Evolutionary conservation across 2,888 invertebrate species (phyloP).

Genomic region (Cinara cedri): DNA sequence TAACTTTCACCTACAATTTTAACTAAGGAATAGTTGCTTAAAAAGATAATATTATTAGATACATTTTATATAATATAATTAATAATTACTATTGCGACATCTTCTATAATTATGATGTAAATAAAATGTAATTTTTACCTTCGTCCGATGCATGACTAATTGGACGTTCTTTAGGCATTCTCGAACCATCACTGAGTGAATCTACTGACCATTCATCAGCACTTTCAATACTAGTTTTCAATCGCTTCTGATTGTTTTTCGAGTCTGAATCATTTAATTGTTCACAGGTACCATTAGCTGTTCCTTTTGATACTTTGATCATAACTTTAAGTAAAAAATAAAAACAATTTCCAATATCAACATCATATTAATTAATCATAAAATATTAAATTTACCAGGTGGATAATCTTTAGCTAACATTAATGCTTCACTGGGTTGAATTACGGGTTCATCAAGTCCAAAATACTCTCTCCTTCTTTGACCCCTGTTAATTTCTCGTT

Average conservation of each 20-base stretch:
- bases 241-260: constrained; percentile 56
- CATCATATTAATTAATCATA: background rate
- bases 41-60: background rate
- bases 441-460: constrained; percentile 46
- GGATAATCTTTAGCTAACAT: constrained; percentile 53
- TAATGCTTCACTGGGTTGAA: constrained; percentile 32
- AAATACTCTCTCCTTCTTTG: constrained; percentile 52
- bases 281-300: constrained; percentile 21
- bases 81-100: constrained; percentile 43
- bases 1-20: constrained; percentile 1
- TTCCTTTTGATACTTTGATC: constrained; percentile 46
- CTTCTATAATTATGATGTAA: background rate
- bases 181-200: constrained; percentile 62
- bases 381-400: constrained; percentile 29
- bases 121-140: constrained; percentile 62
- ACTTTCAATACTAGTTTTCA: constrained; percentile 57
- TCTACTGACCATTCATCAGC: constrained; percentile 64
- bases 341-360: background rate
- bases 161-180: constrained; percentile 60
- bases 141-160: constrained; percentile 64
- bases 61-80: background rate
- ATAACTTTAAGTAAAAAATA: constrained; percentile 20
- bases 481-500: constrained; percentile 62
- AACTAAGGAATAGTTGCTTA: background rate
- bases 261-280: constrained; percentile 58